phyloP scores from a whole-genome alignment of 2,113 vertebrate species.

The Petrocephalus microphthalmus region DNA sequence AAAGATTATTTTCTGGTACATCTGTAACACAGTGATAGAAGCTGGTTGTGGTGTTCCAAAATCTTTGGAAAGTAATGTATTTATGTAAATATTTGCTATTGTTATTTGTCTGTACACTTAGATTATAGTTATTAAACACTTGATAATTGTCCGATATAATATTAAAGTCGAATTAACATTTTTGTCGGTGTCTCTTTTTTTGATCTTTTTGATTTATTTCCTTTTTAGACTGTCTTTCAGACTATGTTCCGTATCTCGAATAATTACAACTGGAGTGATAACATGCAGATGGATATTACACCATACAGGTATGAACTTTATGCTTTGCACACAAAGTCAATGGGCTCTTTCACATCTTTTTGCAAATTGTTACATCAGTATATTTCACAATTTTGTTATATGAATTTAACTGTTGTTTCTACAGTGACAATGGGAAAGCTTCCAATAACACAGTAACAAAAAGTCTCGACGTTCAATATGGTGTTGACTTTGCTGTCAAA shows the following conservation, averaged over 20 bases:
- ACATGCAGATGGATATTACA: constrained; percentile 38
- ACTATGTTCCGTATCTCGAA: constrained; percentile 34
- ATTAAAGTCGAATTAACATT: not conserved
- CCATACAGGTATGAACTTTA: constrained; percentile 46
- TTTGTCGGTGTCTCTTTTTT: not conserved
- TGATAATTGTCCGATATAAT: not conserved
- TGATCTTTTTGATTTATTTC: no score
- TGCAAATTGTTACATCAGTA: not conserved
- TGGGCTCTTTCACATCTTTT: not conserved
- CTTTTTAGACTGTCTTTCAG: constrained; percentile 43
- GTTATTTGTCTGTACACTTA: not conserved
- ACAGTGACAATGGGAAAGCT: constrained; percentile 54
- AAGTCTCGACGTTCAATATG: constrained; percentile 44
- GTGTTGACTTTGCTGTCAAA: constrained; percentile 46
- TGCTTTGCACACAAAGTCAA: not conserved
- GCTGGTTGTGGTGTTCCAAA: not conserved
- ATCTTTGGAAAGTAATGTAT: no score
- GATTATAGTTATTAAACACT: not conserved
- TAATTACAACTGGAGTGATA: constrained; percentile 43
- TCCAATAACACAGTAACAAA: constrained; percentile 29
- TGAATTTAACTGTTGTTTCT: not conserved
- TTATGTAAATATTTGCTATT: not conserved
- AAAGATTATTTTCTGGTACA: not conserved
- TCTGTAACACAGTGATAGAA: not conserved
- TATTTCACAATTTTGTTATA: not conserved